A percentile compares a stretch with the other conserved stretches of the same genome.
Conservation (phyloP, 1,140 invertebrate species). For the Pollicipes pollicipes region DNA sequence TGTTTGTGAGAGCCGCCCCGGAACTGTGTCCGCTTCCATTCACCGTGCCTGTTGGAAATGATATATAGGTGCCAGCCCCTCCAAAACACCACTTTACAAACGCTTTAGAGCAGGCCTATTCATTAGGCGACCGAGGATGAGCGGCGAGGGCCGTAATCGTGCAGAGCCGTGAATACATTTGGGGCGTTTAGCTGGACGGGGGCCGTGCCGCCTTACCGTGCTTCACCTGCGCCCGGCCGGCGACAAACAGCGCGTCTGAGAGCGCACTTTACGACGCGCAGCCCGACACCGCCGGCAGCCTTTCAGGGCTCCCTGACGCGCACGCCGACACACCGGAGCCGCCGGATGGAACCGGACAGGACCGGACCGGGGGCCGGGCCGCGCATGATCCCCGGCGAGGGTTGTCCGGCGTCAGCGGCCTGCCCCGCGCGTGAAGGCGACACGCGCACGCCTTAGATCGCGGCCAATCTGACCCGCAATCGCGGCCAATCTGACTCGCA, state of each 20-base stretch:
- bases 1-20: background rate
- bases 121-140: background rate
- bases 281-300: too few species aligned
- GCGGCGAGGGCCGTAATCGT: background rate
- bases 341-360: too few species aligned
- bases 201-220: too few species aligned
- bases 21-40: background rate
- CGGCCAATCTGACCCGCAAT: too few species aligned
- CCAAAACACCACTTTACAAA: conserved; percentile 2
- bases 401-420: too few species aligned
- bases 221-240: too few species aligned
- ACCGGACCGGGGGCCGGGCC: too few species aligned
- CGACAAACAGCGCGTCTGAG: background rate
- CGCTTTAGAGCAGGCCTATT: background rate
- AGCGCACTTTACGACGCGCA: background rate
- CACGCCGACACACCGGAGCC: too few species aligned
- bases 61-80: background rate
- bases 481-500: too few species aligned
- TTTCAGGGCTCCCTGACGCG: background rate
- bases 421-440: too few species aligned
- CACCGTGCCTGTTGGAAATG: background rate
- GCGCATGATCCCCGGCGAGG: too few species aligned
- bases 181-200: background rate
- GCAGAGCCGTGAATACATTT: background rate
- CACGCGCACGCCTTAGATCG: too few species aligned